A percentile compares a stretch with the other conserved stretches of the same genome.
Evolutionary conservation across 2,888 invertebrate species (phyloP).

Genomic region (Drosophila fungiperda): DNA sequence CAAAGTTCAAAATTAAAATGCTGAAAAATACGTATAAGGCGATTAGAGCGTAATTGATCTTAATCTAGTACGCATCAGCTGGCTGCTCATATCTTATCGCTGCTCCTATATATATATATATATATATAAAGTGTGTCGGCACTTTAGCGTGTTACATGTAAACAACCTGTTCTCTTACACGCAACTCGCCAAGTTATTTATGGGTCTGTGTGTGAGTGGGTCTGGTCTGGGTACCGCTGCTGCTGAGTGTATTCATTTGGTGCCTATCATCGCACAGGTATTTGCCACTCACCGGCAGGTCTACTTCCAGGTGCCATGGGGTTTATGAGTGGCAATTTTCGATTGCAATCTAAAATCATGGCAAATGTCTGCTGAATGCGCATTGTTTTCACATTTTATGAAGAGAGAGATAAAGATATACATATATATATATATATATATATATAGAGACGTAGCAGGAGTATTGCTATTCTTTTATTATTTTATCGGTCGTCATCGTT

Average conservation of each 20-base stretch:
- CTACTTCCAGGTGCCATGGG: neutral
- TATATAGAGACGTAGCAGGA: neutral
- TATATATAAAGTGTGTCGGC: no score
- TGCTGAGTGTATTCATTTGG: constrained; percentile 16
- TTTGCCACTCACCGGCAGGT: constrained; percentile 44
- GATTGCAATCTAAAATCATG: constrained; percentile 32
- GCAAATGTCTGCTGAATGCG: constrained; percentile 38
- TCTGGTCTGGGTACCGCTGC: constrained; percentile 7
- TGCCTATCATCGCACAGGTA: constrained; percentile 57
- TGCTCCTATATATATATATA: neutral
- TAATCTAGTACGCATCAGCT: constrained; percentile 35
- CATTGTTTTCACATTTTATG: constrained; percentile 52
- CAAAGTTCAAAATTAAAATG: neutral
- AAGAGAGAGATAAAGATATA: neutral
- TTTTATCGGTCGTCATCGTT: constrained; percentile 26
- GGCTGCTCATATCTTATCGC: constrained; percentile 57
- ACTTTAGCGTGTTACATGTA: constrained; percentile 23
- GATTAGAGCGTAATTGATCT: constrained; percentile 19
- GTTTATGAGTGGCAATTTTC: constrained; percentile 18
- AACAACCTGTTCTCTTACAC: constrained; percentile 18
- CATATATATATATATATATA: neutral
- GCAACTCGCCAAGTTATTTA: constrained; percentile 29
- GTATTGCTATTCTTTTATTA: neutral
- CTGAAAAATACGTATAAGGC: neutral
- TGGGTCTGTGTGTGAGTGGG: constrained; percentile 15